These are phyloP conservation scores for Cheilosia soror DNA, from an alignment of 2,888 invertebrate genomes.

Conservation along the genomic window DNA sequence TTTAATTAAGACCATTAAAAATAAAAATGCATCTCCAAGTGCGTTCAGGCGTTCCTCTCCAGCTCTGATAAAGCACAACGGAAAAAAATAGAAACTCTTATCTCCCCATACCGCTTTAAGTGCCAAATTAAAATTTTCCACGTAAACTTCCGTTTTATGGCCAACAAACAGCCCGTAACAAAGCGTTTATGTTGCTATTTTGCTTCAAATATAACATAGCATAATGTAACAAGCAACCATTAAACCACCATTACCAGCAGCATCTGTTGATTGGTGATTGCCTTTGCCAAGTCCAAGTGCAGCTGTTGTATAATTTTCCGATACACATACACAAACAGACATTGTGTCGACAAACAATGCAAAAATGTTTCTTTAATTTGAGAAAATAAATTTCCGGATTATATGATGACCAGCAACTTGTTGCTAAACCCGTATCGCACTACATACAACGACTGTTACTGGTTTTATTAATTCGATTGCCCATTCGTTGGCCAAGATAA, in stretches of 20 bases:
- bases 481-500: slow-evolving; percentile 55
- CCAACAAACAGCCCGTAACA: slow-evolving; percentile 34
- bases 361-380: slow-evolving; percentile 45
- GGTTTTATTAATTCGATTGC: slow-evolving; percentile 56
- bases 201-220: slow-evolving; percentile 32
- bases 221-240: slow-evolving; percentile 31
- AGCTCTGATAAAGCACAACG: background rate
- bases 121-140: slow-evolving; percentile 48
- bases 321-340: background rate
- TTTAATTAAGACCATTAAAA: slow-evolving; percentile 1
- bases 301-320: slow-evolving; percentile 48
- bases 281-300: slow-evolving; percentile 69
- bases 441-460: slow-evolving; percentile 13
- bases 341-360: slow-evolving; percentile 29
- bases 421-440: slow-evolving; percentile 29
- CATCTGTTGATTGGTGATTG: slow-evolving; percentile 12
- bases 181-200: slow-evolving; percentile 14
- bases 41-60: background rate
- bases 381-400: slow-evolving; percentile 38
- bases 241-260: slow-evolving; percentile 43
- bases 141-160: slow-evolving; percentile 65
- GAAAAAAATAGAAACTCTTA: slow-evolving; percentile 40
- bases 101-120: slow-evolving; percentile 38
- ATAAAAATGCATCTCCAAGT: background rate
- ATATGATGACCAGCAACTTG: slow-evolving; percentile 48